A percentile compares a stretch with the other conserved stretches of the same genome.
These are phyloP conservation scores for Xestia ashworthii DNA, from an alignment of 2,888 invertebrate species.

Conservation along the genomic window DNA sequence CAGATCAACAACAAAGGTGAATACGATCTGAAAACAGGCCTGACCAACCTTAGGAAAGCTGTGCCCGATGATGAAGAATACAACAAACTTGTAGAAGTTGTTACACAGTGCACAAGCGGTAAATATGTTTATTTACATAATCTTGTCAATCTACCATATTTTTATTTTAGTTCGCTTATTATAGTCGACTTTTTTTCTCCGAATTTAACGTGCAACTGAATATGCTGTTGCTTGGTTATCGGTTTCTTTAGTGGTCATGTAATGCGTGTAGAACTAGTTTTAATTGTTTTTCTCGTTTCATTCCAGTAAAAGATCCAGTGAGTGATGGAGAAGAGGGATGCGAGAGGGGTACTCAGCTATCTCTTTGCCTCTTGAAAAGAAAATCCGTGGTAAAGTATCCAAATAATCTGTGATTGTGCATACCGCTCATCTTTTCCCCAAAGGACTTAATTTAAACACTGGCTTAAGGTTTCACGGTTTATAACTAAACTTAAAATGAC, in stretches of 20 bases:
- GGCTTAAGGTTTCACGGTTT: too few species aligned
- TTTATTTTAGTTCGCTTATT: neutral
- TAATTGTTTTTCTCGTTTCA: neutral
- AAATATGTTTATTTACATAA: neutral
- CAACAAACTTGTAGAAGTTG: neutral
- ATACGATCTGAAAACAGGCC: constrained; percentile 24
- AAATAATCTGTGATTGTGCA: too few species aligned
- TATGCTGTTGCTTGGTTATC: neutral
- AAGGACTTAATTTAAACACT: too few species aligned
- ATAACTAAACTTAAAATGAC: too few species aligned
- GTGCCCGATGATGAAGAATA: constrained; percentile 26
- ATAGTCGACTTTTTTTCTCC: neutral
- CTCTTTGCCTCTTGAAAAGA: constrained; percentile 10
- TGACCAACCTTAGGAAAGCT: constrained; percentile 13
- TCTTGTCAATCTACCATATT: neutral
- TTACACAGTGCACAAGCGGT: constrained; percentile 16
- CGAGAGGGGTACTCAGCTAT: constrained; percentile 25
- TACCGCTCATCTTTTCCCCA: too few species aligned
- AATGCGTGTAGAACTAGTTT: neutral
- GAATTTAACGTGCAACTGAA: neutral
- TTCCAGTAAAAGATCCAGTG: constrained; percentile 31
- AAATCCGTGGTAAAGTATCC: constrained; percentile 20
- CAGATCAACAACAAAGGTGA: constrained; percentile 31
- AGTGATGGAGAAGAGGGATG: constrained; percentile 24
- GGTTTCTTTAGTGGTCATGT: neutral